These are phyloP conservation scores for Papilio glaucus DNA, from an alignment of 1,140 invertebrate genomes.

Conservation along the genomic window DNA sequence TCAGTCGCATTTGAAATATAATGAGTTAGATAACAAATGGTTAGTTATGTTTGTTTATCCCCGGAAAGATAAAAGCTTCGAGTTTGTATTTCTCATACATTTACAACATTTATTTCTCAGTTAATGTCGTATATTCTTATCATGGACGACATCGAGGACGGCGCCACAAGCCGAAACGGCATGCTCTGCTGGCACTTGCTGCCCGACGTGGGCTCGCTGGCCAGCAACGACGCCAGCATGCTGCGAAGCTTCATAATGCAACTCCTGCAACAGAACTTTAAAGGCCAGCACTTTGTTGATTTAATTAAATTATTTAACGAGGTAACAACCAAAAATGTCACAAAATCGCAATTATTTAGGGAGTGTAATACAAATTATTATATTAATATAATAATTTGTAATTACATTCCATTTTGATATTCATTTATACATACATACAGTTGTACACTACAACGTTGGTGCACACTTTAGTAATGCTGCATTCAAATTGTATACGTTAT, in stretches of 20 bases:
- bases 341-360: no score
- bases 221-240: slow-evolving; percentile 91
- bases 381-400: no score
- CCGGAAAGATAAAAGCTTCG: no score
- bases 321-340: slow-evolving; percentile 76
- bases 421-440: no score
- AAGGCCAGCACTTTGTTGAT: slow-evolving; percentile 88
- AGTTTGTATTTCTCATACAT: neutral
- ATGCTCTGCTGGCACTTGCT: slow-evolving; percentile 94
- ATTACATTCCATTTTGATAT: no score
- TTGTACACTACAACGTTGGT: no score
- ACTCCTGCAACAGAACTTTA: slow-evolving; percentile 90
- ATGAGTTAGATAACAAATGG: no score
- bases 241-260: slow-evolving; percentile 85
- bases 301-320: slow-evolving; percentile 93
- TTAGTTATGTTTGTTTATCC: no score
- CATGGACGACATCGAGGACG: slow-evolving; percentile 96
- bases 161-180: slow-evolving; percentile 90
- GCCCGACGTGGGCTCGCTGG: slow-evolving; percentile 91
- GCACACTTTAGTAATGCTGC: no score
- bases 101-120: slow-evolving; percentile 66
- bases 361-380: no score
- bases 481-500: no score
- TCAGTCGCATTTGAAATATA: no score
- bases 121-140: slow-evolving; percentile 93